Conservation (phyloP, 1,140 invertebrate species). For the Trichonephila inaurata region DNA sequence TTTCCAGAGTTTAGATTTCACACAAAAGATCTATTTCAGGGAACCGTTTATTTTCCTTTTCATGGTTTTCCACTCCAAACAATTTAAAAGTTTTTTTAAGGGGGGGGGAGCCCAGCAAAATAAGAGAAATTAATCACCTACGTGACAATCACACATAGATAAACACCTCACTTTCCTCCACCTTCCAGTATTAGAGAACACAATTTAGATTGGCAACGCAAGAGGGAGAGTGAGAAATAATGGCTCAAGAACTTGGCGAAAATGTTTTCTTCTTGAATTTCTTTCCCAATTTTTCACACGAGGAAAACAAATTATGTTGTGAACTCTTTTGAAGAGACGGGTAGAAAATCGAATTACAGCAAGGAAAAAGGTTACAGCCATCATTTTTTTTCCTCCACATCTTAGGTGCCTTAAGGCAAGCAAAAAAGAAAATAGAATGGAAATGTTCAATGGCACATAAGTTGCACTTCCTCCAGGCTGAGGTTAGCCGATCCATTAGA, state of each 20-base stretch:
- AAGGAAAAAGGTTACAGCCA: neutral
- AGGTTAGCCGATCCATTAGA: slow-evolving; percentile 8
- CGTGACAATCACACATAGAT: no score
- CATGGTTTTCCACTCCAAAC: no score
- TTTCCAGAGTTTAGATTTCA: no score
- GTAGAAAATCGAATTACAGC: slow-evolving; percentile 11
- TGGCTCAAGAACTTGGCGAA: neutral
- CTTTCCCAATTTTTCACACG: slow-evolving; percentile 23
- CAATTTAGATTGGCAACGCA: neutral
- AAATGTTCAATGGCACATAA: slow-evolving; percentile 30
- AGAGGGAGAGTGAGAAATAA: neutral
- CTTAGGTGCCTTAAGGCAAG: neutral
- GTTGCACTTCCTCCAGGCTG: neutral
- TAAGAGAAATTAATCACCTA: no score
- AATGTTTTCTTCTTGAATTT: slow-evolving; percentile 26
- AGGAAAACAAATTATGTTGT: slow-evolving; percentile 22
- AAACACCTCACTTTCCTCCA: no score
- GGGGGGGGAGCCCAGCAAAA: no score
- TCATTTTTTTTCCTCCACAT: neutral
- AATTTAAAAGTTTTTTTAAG: no score
- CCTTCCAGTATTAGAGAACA: no score
- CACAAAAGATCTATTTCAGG: no score
- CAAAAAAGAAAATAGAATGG: neutral
- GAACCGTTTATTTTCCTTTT: no score
- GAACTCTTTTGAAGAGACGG: neutral